Base-by-base conservation (phyloP, 2,797 vertebrate genomes). In the Leucoraja ocellata region DNA sequence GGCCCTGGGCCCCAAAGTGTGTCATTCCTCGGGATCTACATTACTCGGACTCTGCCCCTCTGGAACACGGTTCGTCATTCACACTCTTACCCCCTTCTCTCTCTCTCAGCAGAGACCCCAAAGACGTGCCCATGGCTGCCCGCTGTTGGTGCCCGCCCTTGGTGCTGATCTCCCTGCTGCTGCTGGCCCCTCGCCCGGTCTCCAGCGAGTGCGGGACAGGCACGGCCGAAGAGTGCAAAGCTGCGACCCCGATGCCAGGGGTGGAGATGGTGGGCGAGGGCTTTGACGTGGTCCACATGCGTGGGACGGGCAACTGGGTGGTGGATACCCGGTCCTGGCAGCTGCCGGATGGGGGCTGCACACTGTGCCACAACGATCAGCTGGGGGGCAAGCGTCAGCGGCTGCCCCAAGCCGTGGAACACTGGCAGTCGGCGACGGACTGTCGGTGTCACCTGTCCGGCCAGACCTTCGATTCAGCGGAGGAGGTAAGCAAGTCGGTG, bases 191-290 rank as follows among this genome's bases (percentile, higher is more conserved):
- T 54, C 46, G 46, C 46, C 32, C 1, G 39, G 39, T 2, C 32
- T 32, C 32, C 46, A 46, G 46, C 46, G 46, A 4, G 46, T 46
- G 46, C 46, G 2, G 61, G 1, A 94, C 94, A 0, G 97, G 96
- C 1, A 94, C 93, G 0, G 93, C 93, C 0, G 94, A 28, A 0
- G 94, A 97, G 94, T 98, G 98, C 93, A 95, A 95, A 71, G 95
- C 95, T 2, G 95, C 94, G 10, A 94, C 94, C 0, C 97, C 97
- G 13, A 96, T 98, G 68, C 98, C 98, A 0, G 98, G 98, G 1
- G 94, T 97, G 18, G 96, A 96, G 94, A 95, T 98, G 93, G 97
- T 97, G 0, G 98, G 98, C 2, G 97, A 98, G 83, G 98, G 98
- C 1, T 95, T 98, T 9, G 97, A 98, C 1, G 97, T 98, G 94